Evolutionary conservation across 2,113 vertebrate species (phyloP).

Genomic region (Caranx ignobilis): DNA sequence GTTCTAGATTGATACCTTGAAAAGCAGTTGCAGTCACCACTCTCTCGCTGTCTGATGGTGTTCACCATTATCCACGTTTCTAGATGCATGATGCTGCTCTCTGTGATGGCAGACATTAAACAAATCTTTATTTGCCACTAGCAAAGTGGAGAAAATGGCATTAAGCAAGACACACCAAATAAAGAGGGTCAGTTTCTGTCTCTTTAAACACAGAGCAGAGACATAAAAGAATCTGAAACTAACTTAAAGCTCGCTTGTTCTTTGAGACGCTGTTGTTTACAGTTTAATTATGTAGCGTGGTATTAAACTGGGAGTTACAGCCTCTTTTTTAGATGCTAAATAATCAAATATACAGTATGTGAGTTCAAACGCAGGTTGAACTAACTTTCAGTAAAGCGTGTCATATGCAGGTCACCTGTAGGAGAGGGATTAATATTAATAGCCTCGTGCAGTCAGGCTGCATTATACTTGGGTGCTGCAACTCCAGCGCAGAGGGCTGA

Average conservation of each 20-base stretch:
- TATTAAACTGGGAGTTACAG: not conserved
- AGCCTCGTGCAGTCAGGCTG: constrained; percentile 10
- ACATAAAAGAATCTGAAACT: not conserved
- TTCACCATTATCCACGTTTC: not conserved
- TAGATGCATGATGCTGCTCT: not conserved
- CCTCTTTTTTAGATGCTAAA: not conserved
- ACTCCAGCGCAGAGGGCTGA: constrained; percentile 1
- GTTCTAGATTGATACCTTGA: too few relatives aligned
- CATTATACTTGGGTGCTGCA: constrained; percentile 15
- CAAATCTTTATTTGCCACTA: not conserved
- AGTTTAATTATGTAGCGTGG: not conserved
- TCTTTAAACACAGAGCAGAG: not conserved
- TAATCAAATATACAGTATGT: constrained; percentile 21
- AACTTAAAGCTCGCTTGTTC: not conserved
- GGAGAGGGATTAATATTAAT: constrained; percentile 34
- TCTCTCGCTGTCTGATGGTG: not conserved
- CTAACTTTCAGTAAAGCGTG: constrained; percentile 23
- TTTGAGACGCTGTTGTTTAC: not conserved
- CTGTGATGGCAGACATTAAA: not conserved
- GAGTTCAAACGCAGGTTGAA: constrained; percentile 27
- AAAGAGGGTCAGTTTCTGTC: not conserved
- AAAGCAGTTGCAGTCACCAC: too few relatives aligned
- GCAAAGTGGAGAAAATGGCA: not conserved
- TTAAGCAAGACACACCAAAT: not conserved
- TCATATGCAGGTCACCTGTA: constrained; percentile 21